Percentiles rank a stretch among this genome's conserved stretches.
Evolutionary conservation across 2,888 invertebrate genomes (phyloP).

Genomic region (Acleris emargana): DNA sequence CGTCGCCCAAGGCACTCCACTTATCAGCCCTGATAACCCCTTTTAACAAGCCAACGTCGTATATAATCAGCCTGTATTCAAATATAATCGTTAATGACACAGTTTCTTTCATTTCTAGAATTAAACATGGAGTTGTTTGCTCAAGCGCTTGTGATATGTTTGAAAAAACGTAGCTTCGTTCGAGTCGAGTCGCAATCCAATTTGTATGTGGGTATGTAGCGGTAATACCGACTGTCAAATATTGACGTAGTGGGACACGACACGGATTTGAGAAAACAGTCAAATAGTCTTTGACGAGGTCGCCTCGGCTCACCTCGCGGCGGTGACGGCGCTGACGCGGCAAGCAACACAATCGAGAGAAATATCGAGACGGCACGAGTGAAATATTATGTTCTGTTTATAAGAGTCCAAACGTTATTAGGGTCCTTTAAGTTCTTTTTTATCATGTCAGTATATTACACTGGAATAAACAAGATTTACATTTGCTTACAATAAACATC

Average conservation of each 20-base stretch:
- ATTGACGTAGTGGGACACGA: slow-evolving; percentile 79
- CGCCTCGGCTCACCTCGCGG: slow-evolving; percentile 43
- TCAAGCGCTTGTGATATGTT: slow-evolving; percentile 45
- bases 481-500: too few species aligned
- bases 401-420: too few species aligned
- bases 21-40: slow-evolving; percentile 63
- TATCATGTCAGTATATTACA: too few species aligned
- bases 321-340: slow-evolving; percentile 25
- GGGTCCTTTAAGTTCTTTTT: too few species aligned
- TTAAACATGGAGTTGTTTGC: slow-evolving; percentile 28
- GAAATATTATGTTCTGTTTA: too few species aligned
- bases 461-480: too few species aligned
- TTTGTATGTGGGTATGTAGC: slow-evolving; percentile 66
- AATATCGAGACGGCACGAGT: too few species aligned
- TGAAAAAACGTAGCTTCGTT: slow-evolving; percentile 62
- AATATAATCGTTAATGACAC: slow-evolving; percentile 35
- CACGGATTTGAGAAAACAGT: slow-evolving; percentile 79
- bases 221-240: slow-evolving; percentile 78
- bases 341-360: slow-evolving; percentile 12
- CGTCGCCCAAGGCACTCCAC: slow-evolving; percentile 56
- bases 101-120: slow-evolving; percentile 27
- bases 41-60: slow-evolving; percentile 48
- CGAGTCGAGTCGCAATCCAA: slow-evolving; percentile 63
- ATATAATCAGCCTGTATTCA: slow-evolving; percentile 12
- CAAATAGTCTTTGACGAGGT: slow-evolving; percentile 79